phyloP scores from a whole-genome alignment of 2,113 vertebrate genomes.

The Xiphias gladius region DNA sequence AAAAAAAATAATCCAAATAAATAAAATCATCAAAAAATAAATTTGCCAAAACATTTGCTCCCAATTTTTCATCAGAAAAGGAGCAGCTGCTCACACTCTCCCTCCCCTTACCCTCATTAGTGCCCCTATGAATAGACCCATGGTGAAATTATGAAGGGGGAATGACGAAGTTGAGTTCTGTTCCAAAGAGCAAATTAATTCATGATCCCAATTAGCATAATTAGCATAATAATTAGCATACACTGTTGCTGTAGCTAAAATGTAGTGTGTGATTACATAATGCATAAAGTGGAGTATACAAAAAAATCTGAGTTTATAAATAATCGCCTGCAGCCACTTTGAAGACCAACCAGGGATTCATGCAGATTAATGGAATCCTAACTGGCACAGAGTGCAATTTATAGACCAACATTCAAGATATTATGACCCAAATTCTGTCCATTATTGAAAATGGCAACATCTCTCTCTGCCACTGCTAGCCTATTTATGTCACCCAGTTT shows the following conservation, averaged over 20 bases:
- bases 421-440: constrained; percentile 86
- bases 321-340: constrained; percentile 67
- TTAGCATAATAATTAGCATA: constrained; percentile 16
- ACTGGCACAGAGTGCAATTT: constrained; percentile 85
- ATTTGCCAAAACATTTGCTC: constrained; percentile 15
- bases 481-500: constrained; percentile 87
- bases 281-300: constrained; percentile 61
- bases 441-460: constrained; percentile 82
- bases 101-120: constrained; percentile 41
- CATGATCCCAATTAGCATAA: constrained; percentile 59
- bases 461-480: constrained; percentile 77
- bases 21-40: neutral
- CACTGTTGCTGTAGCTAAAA: constrained; percentile 27
- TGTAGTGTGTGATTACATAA: constrained; percentile 60
- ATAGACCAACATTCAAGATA: constrained; percentile 83
- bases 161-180: constrained; percentile 24
- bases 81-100: constrained; percentile 28
- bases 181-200: constrained; percentile 57
- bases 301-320: constrained; percentile 37
- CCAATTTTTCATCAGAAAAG: constrained; percentile 24
- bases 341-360: constrained; percentile 76
- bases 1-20: neutral
- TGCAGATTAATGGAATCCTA: constrained; percentile 83
- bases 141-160: constrained; percentile 63
- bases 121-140: constrained; percentile 43